Evolutionary conservation across 2,113 vertebrate genomes (phyloP), one percentile per base, ranked within the genome.

Genomic region (Ochotona curzoniae): DNA sequence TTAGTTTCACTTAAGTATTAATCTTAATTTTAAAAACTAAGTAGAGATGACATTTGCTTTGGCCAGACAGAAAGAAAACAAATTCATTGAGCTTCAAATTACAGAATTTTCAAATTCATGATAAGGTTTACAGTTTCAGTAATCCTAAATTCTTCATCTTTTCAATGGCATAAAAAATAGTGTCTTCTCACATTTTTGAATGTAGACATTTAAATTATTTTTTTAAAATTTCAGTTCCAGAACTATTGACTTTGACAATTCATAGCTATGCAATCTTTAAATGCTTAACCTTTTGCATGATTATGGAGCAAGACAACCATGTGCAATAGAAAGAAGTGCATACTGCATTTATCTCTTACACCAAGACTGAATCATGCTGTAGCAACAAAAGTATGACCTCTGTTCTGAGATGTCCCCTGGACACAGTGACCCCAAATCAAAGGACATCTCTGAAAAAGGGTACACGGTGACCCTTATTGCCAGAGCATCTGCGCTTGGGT

Each of bases 1-100:
- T 93, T 61, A 18, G 18, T 87, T 83, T 88, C 7, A 74, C 44
- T 80, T 51, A 75, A 67, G 38, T 49, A 85, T 78, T 12, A n/a
- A 89, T 35, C 20, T 12, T 20, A 86, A 67, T 87, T 82, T 95
- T 69, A 49, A 79, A 96, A 93, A 35, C 54, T 75, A 87, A 89
- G 18, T 51, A 90, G 74, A 70, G 54, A 60, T 25, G 23, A 76
- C 28, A 35, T 0, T 60, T 26, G 17, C 75, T 92, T 94, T 80
- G 64, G 13, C 26, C 44, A 74, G 25, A 44, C 8, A 66, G 14
- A 44, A 10, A 64, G 14, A 83, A 85, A 90, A 69, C 10, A 87
- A 93, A 92, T 74, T 82, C n/a, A 85, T 63, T 12, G 57, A 67
- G 32, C 18, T 87, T 95, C 61, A 93, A 96, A 78, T 85, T 67